phyloP scores from a whole-genome alignment of 2,113 vertebrate genomes.

The Phrynocephalus versicolor region DNA sequence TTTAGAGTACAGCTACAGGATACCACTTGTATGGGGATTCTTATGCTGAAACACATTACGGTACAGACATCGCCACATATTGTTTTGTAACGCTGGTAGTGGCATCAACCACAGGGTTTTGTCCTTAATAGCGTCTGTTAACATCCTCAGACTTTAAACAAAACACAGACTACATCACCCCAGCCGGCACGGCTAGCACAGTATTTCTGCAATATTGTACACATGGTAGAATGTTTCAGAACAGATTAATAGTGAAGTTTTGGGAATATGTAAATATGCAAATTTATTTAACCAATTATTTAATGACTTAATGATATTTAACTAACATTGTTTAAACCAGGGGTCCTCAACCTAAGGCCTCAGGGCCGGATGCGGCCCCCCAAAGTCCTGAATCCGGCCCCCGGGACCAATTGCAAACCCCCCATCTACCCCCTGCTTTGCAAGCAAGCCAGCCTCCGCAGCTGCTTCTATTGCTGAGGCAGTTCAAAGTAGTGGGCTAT shows the following conservation, averaged over 20 bases:
- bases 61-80: neutral
- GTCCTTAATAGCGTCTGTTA: neutral
- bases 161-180: no score
- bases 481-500: no score
- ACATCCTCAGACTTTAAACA: neutral
- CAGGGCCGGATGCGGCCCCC: no score
- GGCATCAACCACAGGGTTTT: neutral
- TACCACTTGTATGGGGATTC: no score
- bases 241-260: neutral
- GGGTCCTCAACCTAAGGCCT: no score
- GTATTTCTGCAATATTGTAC: neutral
- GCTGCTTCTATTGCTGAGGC: no score
- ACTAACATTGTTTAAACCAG: neutral
- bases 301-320: neutral
- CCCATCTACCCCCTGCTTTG: no score
- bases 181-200: no score
- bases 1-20: neutral
- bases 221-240: neutral
- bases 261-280: neutral
- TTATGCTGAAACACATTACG: neutral
- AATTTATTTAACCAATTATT: neutral
- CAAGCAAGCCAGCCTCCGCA: no score
- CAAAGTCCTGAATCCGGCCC: no score
- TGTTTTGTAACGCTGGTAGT: neutral
- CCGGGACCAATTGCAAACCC: no score